Evolutionary conservation across 2,113 vertebrate genomes (phyloP).

Genomic region (Petromus typicus): DNA sequence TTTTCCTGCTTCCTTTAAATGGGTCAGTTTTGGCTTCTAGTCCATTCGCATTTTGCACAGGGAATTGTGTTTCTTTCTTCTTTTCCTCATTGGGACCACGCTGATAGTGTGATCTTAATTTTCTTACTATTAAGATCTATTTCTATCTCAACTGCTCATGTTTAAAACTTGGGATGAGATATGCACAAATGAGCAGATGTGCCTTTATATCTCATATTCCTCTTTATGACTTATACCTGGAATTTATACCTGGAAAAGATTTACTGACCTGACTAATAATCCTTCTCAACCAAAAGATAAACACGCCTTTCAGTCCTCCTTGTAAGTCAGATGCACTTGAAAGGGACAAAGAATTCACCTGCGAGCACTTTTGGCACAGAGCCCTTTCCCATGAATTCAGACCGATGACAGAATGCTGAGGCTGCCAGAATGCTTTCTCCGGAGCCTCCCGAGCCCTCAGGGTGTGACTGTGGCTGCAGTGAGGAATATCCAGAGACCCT

Average conservation of each 20-base stretch:
- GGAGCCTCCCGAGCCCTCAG: conserved; percentile 69
- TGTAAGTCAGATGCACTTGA: conserved; percentile 85
- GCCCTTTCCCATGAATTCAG: conserved; percentile 83
- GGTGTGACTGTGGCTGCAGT: conserved; percentile 33
- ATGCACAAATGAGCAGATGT: conserved; percentile 75
- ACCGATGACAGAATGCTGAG: conserved; percentile 80
- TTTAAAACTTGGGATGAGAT: conserved; percentile 78
- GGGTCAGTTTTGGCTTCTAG: not conserved
- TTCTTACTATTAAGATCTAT: not conserved
- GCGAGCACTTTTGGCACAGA: conserved; percentile 85
- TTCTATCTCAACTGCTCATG: not conserved
- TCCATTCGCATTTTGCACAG: not conserved
- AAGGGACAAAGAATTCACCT: conserved; percentile 87
- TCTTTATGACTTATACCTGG: conserved; percentile 84
- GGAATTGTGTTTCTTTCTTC: not conserved
- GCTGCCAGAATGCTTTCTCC: conserved; percentile 77
- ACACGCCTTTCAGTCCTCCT: conserved; percentile 78
- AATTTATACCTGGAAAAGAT: conserved; percentile 84
- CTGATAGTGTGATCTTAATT: not conserved
- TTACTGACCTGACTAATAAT: conserved; percentile 86
- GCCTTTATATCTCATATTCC: conserved; percentile 77
- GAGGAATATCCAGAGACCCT: not conserved
- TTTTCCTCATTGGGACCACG: conserved; percentile 7
- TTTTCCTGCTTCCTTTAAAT: not conserved
- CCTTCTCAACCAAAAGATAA: conserved; percentile 85